These are phyloP conservation scores for Podiceps cristatus DNA, from an alignment of 2,113 vertebrate genomes.

Conservation along the genomic window DNA sequence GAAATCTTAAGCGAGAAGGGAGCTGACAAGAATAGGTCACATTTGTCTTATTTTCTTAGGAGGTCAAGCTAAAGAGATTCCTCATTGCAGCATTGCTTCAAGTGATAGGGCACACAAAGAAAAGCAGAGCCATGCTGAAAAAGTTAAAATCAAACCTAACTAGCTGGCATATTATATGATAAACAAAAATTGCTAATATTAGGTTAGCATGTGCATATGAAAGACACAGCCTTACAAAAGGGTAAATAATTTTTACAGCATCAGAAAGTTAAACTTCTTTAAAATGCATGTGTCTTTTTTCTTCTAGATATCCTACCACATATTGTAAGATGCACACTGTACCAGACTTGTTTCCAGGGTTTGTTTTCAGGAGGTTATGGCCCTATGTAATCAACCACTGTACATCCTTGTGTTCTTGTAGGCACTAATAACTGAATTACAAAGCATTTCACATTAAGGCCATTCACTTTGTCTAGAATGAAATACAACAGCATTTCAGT, in stretches of 20 bases:
- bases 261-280: background rate
- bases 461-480: background rate
- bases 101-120: background rate
- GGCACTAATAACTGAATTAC: constrained; percentile 47
- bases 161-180: background rate
- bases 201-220: background rate
- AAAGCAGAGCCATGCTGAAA: background rate
- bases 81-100: background rate
- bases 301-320: background rate
- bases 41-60: background rate
- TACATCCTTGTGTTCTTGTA: background rate
- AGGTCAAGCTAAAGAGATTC: background rate
- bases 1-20: background rate
- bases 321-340: background rate
- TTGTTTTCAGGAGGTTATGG: background rate
- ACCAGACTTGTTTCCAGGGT: background rate
- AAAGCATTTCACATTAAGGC: constrained; percentile 38
- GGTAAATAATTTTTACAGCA: background rate
- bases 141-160: background rate
- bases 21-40: background rate
- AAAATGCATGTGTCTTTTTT: background rate
- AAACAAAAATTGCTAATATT: background rate
- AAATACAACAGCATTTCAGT: constrained; percentile 40
- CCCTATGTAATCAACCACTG: background rate
- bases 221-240: background rate